Conservation (phyloP, 92 coral and sea anemone genomes). For the Phymanthus crucifer region DNA sequence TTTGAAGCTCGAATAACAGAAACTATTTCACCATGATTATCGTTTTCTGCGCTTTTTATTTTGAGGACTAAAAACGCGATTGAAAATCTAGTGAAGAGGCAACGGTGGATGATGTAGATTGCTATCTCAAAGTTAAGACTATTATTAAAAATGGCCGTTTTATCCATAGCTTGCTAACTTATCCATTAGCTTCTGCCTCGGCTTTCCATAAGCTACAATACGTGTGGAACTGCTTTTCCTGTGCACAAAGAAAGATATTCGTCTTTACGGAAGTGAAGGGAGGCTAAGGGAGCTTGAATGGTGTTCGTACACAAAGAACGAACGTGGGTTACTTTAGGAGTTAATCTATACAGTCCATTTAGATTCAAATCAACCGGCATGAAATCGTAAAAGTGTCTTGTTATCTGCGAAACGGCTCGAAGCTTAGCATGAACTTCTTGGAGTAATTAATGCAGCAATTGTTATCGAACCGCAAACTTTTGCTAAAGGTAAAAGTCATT, state of each 20-base stretch:
- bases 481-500: not conserved
- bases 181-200: constrained; percentile 4
- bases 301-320: not conserved
- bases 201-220: constrained; percentile 16
- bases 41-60: not conserved
- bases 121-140: constrained; percentile 22
- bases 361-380: constrained; percentile 24
- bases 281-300: not conserved
- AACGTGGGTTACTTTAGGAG: constrained; percentile 6
- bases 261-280: constrained; percentile 20
- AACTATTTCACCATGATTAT: not conserved
- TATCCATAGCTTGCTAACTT: constrained; percentile 6
- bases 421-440: constrained; percentile 13
- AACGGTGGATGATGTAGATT: constrained; percentile 10
- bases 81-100: not conserved
- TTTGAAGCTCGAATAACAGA: not conserved
- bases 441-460: not conserved
- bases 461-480: not conserved
- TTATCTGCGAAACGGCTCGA: constrained; percentile 15
- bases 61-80: not conserved
- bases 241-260: constrained; percentile 22
- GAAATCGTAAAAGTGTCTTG: constrained; percentile 18
- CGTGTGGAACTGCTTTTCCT: not conserved
- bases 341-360: constrained; percentile 36
- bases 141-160: constrained; percentile 5